Base-by-base conservation (phyloP, 2,113 vertebrate genomes). In the Ellobius talpinus region DNA sequence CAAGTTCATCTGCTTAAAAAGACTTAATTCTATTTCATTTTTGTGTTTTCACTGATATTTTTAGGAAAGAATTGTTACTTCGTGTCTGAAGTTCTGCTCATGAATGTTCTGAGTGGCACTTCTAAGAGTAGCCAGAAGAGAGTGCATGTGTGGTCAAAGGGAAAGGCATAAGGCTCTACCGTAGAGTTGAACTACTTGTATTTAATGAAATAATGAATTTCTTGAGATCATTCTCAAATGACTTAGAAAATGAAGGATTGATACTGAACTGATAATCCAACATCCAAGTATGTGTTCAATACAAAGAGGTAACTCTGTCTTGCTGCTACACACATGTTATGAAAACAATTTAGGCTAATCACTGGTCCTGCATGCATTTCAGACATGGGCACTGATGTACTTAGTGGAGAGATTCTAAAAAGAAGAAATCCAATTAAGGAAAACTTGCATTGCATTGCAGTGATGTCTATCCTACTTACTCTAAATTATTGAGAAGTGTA, bases 381-480 rank as follows among this genome's bases (percentile, higher is more conserved):
- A 91, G 55, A 76, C 29, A 90, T 21, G 26, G 63, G 17, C 45
- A 88, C 70, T 90, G 95, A 94, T 93, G 26, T 97, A 97, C 95
- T 95, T 97, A 52, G 52, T 14, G 68, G 90, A 88, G 70, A 63
- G 39, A 16, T 61, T 93, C 93, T 91, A 91, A 94, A 47, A 88
- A 82, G 91, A 93, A 58, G 93, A 94, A 97, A 97, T 97, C 91
- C 81, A 97, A 97, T 97, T 91, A 95, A 92, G 79, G 87, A 88
- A 87, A 96, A 90, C 33, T 63, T 93, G 65, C 76, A 94, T 95
- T 97, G 52, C 94, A 93, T 92, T 79, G 39, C 2, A 55, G 66
- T 97, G 97, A 97, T 96, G 95, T 96, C 93, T 87, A 88, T 68
- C 87, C 58, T 78, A 23, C 47, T 95, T 78, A 79, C 4, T 90